These are phyloP conservation scores for Leptinotarsa peninsularis DNA, from an alignment of 2,888 invertebrate genomes.

Conservation along the genomic window DNA sequence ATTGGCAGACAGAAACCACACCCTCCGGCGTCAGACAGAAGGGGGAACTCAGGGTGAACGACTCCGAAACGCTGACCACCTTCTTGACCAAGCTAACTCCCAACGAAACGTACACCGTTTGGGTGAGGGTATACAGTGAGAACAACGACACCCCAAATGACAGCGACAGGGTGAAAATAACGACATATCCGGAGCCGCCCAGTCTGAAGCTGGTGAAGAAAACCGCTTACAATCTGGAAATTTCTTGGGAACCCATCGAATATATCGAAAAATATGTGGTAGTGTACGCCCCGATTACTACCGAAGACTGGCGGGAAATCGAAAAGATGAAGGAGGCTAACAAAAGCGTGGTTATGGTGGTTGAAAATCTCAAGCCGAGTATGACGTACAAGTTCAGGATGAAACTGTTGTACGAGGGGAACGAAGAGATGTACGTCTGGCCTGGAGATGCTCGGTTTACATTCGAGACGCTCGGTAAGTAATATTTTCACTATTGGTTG, in stretches of 20 bases:
- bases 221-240: slow-evolving; percentile 73
- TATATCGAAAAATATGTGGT: slow-evolving; percentile 66
- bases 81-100: slow-evolving; percentile 74
- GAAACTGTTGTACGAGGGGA: slow-evolving; percentile 72
- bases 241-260: slow-evolving; percentile 77
- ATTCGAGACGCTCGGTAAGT: slow-evolving; percentile 80
- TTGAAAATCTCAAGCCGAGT: slow-evolving; percentile 74
- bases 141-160: slow-evolving; percentile 72
- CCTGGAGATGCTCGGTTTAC: slow-evolving; percentile 77
- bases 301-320: slow-evolving; percentile 65
- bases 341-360: slow-evolving; percentile 56
- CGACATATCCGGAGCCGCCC: slow-evolving; percentile 80
- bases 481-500: neutral
- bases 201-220: slow-evolving; percentile 71
- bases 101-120: slow-evolving; percentile 77
- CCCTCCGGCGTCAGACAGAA: slow-evolving; percentile 68
- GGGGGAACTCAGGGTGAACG: slow-evolving; percentile 67
- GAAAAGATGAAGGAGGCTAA: slow-evolving; percentile 49
- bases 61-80: slow-evolving; percentile 49
- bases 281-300: slow-evolving; percentile 68
- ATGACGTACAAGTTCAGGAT: slow-evolving; percentile 83
- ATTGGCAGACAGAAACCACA: slow-evolving; percentile 79
- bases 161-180: slow-evolving; percentile 70
- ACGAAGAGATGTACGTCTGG: slow-evolving; percentile 76
- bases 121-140: slow-evolving; percentile 81